phyloP scores from a whole-genome alignment of 2,113 vertebrate species.

The Lepisosteus osseus region DNA sequence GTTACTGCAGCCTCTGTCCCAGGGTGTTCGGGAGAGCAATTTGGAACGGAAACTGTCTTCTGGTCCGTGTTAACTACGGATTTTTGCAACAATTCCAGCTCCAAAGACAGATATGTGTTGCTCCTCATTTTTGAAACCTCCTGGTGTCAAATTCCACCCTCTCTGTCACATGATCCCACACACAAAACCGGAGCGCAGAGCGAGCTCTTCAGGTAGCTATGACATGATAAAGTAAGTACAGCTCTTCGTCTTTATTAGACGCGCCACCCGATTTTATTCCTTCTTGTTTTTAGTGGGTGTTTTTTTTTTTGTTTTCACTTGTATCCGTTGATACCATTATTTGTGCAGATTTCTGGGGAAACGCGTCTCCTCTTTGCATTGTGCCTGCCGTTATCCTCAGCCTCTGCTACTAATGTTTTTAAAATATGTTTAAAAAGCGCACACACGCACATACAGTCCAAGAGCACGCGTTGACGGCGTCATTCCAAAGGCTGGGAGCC shows the following conservation, averaged over 20 bases:
- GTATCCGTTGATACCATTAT: no score
- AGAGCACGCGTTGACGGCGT: no score
- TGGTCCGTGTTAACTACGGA: constrained; percentile 10
- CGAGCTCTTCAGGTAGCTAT: constrained; percentile 12
- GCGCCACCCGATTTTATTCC: neutral
- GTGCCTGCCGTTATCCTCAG: neutral
- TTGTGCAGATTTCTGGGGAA: no score
- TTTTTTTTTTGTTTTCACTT: neutral
- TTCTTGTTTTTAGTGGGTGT: neutral
- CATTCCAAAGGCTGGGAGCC: constrained; percentile 16
- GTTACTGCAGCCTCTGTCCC: neutral
- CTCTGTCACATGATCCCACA: constrained; percentile 20
- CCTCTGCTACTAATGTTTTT: constrained; percentile 9
- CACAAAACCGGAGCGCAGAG: constrained; percentile 13
- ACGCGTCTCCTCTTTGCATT: constrained; percentile 1
- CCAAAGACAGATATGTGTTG: constrained; percentile 13
- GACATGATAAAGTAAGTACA: constrained; percentile 1
- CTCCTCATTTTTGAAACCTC: constrained; percentile 18
- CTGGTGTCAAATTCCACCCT: constrained; percentile 23
- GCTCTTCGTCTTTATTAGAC: neutral
- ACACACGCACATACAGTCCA: constrained; percentile 15
- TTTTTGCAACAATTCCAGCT: constrained; percentile 19
- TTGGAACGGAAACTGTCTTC: constrained; percentile 12
- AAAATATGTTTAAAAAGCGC: constrained; percentile 8
- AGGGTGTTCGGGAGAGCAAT: neutral